A percentile compares a stretch with the other conserved stretches of the same genome.
Conservation (phyloP, 2,113 vertebrate species). For the Antigone vipio region DNA sequence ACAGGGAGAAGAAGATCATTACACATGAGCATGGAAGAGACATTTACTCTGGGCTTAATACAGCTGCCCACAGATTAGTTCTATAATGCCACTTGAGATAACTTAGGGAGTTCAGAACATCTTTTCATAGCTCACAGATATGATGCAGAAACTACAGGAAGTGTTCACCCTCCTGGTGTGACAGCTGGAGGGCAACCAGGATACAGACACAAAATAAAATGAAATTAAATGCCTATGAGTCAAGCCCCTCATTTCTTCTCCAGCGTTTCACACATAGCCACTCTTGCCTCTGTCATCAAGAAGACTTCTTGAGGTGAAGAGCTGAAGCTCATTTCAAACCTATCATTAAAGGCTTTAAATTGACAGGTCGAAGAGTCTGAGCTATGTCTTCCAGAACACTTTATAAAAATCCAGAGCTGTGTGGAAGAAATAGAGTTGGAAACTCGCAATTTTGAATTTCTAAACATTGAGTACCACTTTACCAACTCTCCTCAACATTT, state of each 20-base stretch:
- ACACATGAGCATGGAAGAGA: background rate
- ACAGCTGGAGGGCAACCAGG: background rate
- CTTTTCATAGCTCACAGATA: background rate
- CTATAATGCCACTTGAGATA: background rate
- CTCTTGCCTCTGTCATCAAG: background rate
- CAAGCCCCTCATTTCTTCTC: background rate
- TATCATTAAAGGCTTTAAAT: background rate
- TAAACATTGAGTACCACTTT: background rate
- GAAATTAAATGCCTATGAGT: background rate
- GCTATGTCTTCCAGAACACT: background rate
- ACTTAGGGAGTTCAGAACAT: background rate
- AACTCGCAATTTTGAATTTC: background rate
- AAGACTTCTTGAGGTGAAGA: background rate
- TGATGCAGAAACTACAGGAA: background rate
- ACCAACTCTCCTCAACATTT: background rate
- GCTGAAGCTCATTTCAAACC: background rate
- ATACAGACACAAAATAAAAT: background rate
- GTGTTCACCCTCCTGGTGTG: background rate
- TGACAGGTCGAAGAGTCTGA: background rate
- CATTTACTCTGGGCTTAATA: background rate
- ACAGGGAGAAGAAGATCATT: background rate
- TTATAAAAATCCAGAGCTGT: background rate
- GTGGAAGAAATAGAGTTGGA: background rate
- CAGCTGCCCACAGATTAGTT: background rate
- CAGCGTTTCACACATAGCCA: background rate